Percentiles rank a stretch among this genome's conserved stretches.
Evolutionary conservation across 2,888 invertebrate species (phyloP).

Genomic region (Protonemura montana): DNA sequence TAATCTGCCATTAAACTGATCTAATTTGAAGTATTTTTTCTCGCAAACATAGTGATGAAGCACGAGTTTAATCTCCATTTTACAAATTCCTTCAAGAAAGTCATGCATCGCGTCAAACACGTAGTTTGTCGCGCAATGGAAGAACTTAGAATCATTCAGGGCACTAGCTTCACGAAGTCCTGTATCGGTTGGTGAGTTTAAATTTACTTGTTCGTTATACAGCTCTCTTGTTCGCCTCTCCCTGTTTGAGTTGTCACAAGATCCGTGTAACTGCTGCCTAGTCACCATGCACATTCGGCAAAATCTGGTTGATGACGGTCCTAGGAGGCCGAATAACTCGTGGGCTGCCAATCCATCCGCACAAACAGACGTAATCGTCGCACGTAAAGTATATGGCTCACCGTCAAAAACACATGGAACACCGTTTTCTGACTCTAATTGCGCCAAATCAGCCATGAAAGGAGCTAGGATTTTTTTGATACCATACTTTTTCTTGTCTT

Average conservation of each 20-base stretch:
- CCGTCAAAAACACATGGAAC: background rate
- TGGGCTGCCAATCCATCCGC: background rate
- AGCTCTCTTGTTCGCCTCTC: too few species aligned
- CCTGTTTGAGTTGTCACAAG: too few species aligned
- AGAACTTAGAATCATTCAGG: conserved; percentile 42
- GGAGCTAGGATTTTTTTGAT: background rate
- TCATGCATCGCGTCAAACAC: conserved; percentile 47
- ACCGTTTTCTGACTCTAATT: background rate
- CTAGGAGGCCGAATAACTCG: conserved; percentile 46
- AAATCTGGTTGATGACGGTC: conserved; percentile 49
- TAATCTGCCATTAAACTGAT: background rate
- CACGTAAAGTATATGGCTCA: too few species aligned
- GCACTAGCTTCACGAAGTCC: conserved; percentile 45
- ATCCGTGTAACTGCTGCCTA: conserved; percentile 44
- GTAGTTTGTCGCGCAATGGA: conserved; percentile 43
- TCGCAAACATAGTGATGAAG: background rate
- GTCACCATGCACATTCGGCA: conserved; percentile 46
- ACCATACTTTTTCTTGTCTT: conserved; percentile 10
- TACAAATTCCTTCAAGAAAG: conserved; percentile 47
- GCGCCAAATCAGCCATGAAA: background rate
- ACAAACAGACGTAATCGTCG: too few species aligned
- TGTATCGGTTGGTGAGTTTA: conserved; percentile 27
- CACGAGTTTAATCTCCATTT: conserved; percentile 48
- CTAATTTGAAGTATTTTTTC: too few species aligned
- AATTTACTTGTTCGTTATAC: too few species aligned